Percentiles rank a stretch among this genome's conserved stretches.
Conservation (phyloP, 1,140 invertebrate genomes). For the Pachypsylla venusta region DNA sequence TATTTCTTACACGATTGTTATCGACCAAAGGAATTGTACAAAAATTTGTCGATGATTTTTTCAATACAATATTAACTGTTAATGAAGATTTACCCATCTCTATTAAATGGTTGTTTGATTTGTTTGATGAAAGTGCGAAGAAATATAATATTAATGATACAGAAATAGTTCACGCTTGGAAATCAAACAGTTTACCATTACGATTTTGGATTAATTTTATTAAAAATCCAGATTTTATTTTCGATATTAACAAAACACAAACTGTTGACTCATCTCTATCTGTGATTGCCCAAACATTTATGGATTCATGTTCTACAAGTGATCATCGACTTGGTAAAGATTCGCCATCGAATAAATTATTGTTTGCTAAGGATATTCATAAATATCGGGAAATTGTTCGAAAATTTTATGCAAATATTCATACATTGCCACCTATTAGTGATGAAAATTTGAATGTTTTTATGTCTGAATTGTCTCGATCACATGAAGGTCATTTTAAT, state of each 20-base stretch:
- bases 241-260: slow-evolving; percentile 85
- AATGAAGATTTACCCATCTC: slow-evolving; percentile 80
- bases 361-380: slow-evolving; percentile 63
- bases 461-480: slow-evolving; percentile 78
- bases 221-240: slow-evolving; percentile 93
- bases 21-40: slow-evolving; percentile 92
- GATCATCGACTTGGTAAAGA: slow-evolving; percentile 84
- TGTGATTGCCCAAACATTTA: slow-evolving; percentile 91
- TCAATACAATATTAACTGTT: slow-evolving; percentile 72
- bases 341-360: slow-evolving; percentile 84
- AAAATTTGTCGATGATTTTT: slow-evolving; percentile 93
- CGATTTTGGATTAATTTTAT: slow-evolving; percentile 96
- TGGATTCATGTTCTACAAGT: slow-evolving; percentile 82
- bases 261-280: slow-evolving; percentile 84
- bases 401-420: slow-evolving; percentile 72
- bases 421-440: slow-evolving; percentile 67
- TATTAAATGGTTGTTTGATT: slow-evolving; percentile 90
- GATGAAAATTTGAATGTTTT: slow-evolving; percentile 83
- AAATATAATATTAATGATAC: slow-evolving; percentile 69
- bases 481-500: slow-evolving; percentile 77
- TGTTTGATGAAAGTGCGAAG: slow-evolving; percentile 77
- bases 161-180: slow-evolving; percentile 90
- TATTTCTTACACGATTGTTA: slow-evolving; percentile 78
- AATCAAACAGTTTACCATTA: slow-evolving; percentile 79
- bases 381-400: slow-evolving; percentile 37